Evolutionary conservation across 1,140 invertebrate species (phyloP).

Genomic region (Semibalanus balanoides): DNA sequence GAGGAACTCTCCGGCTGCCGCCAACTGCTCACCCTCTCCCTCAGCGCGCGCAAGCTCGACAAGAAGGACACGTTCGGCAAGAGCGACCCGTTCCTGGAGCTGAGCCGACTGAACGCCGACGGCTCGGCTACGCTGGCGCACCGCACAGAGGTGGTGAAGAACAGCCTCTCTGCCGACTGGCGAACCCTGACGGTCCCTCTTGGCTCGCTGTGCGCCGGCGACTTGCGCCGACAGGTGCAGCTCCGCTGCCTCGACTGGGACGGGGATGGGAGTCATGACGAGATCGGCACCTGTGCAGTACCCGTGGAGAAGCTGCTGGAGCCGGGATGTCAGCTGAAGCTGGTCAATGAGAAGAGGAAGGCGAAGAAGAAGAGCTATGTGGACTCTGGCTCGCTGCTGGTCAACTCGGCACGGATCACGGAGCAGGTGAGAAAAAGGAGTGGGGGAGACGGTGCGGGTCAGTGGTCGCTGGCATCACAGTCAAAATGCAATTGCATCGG

Average conservation of each 20-base stretch:
- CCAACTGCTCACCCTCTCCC: conserved; percentile 35
- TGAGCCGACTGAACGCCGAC: conserved; percentile 35
- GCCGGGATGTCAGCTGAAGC: conserved; percentile 19
- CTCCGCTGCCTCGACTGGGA: conserved; percentile 37
- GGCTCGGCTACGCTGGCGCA: conserved; percentile 36
- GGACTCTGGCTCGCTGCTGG: conserved; percentile 31
- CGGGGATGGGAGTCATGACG: conserved; percentile 33
- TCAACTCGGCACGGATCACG: conserved; percentile 18
- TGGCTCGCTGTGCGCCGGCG: conserved; percentile 36
- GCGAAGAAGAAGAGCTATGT: conserved; percentile 35
- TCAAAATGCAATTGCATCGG: too few species aligned
- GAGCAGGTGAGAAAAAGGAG: conserved; percentile 7
- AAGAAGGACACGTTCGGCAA: conserved; percentile 42
- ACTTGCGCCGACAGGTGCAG: conserved; percentile 34
- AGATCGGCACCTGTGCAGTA: conserved; percentile 35
- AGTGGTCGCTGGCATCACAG: too few species aligned
- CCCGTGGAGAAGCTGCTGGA: conserved; percentile 25
- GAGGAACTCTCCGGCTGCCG: conserved; percentile 37
- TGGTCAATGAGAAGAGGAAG: conserved; percentile 34
- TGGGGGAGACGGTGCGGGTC: too few species aligned
- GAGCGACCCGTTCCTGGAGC: conserved; percentile 39
- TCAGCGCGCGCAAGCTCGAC: conserved; percentile 35
- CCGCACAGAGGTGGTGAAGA: conserved; percentile 41
- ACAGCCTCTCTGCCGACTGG: conserved; percentile 41
- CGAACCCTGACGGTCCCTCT: conserved; percentile 35